A percentile compares a stretch with the other conserved stretches of the same genome.
Evolutionary conservation across 2,113 vertebrate species (phyloP).

Genomic region (Calidris pugnax): DNA sequence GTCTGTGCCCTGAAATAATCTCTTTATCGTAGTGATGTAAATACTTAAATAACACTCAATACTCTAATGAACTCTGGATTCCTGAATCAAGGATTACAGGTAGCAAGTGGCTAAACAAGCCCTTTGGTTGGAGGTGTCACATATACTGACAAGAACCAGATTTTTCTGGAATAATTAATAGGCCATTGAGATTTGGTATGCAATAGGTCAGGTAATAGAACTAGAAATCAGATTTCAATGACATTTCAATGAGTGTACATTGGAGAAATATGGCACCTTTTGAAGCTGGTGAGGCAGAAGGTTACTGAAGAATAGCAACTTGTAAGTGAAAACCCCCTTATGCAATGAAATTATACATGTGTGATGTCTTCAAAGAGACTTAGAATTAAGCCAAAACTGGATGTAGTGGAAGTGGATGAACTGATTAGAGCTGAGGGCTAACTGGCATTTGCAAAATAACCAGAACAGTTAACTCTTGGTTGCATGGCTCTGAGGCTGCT

Average conservation of each 20-base stretch:
- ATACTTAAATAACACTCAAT: neutral
- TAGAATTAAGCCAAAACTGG: constrained; percentile 28
- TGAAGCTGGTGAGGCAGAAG: neutral
- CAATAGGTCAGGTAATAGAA: neutral
- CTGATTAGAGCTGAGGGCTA: constrained; percentile 7
- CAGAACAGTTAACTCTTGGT: neutral
- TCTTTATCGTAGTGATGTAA: neutral
- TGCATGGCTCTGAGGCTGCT: neutral
- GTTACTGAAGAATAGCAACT: neutral
- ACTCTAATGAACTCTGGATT: neutral
- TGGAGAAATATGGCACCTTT: neutral
- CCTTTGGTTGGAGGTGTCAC: neutral
- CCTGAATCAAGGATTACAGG: neutral
- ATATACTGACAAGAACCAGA: neutral
- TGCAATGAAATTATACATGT: neutral
- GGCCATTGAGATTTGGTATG: neutral
- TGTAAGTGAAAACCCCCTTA: neutral
- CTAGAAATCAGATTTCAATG: neutral
- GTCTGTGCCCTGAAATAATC: neutral
- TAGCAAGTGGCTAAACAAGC: constrained; percentile 1
- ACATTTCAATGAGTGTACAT: neutral
- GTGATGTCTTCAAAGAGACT: constrained; percentile 16
- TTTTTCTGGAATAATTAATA: constrained; percentile 22
- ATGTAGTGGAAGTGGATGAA: neutral
- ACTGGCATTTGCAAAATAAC: neutral